Percentiles rank a stretch among this genome's conserved stretches.
phyloP scores from a whole-genome alignment of 2,113 vertebrate species.

The Prunella fulvescens region DNA sequence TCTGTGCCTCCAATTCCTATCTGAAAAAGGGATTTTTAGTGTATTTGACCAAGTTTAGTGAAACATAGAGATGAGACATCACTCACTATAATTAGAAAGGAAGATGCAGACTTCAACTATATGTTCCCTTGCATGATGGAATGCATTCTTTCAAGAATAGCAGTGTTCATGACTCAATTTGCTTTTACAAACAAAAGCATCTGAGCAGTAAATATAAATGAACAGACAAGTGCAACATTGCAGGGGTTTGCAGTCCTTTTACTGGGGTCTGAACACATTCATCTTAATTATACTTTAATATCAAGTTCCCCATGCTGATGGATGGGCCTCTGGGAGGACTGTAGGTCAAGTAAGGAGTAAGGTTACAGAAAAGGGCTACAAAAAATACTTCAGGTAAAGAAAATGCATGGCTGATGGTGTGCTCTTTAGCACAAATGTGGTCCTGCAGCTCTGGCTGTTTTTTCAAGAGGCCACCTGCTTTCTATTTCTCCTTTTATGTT shows the following conservation, averaged over 20 bases:
- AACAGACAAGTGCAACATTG: background rate
- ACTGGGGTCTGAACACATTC: background rate
- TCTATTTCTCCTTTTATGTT: conserved; percentile 40
- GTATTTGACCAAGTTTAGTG: background rate
- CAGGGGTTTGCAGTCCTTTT: background rate
- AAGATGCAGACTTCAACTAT: background rate
- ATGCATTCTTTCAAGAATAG: background rate
- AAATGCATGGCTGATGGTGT: background rate
- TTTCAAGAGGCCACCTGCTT: conserved; percentile 51
- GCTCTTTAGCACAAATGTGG: conserved; percentile 2
- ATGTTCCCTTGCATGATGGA: background rate
- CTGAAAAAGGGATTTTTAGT: background rate
- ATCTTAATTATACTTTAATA: conserved; percentile 17
- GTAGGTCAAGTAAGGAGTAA: background rate
- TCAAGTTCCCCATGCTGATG: background rate
- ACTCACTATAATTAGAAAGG: background rate
- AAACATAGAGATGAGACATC: background rate
- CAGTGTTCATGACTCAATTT: background rate
- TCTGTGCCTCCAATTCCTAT: background rate
- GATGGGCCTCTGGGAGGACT: background rate
- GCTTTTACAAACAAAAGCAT: background rate
- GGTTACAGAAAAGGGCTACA: background rate
- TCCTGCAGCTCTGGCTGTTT: background rate
- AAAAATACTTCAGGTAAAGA: background rate
- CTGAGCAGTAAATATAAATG: background rate